A percentile compares a stretch with the other conserved stretches of the same genome.
Evolutionary conservation across 2,797 vertebrate genomes (phyloP).

Genomic region (Periophthalmus magnuspinnatus): DNA sequence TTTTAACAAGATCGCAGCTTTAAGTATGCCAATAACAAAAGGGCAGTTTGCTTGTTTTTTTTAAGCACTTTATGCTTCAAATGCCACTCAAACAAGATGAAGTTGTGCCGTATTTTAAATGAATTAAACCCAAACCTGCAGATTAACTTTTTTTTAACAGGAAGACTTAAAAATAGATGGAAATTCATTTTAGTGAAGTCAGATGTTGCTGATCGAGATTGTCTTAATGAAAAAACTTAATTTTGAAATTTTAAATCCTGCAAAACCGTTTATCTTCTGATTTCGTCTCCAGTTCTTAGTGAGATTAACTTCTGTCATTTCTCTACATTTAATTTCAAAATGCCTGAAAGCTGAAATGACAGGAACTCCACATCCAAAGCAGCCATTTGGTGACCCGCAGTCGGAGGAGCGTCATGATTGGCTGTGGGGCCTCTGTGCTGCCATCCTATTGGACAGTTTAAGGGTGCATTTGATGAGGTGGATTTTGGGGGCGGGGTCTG

Average conservation of each 20-base stretch:
- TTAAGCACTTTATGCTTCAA: background rate
- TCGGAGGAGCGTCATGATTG: constrained; percentile 6
- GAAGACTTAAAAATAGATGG: background rate
- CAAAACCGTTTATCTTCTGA: constrained; percentile 1
- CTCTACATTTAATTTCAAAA: background rate
- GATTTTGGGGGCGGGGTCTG: constrained; percentile 18
- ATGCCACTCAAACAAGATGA: background rate
- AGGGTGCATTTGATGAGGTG: background rate
- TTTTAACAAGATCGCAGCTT: constrained; percentile 12
- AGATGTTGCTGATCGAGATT: background rate
- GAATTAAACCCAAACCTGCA: background rate
- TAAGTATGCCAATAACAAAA: constrained; percentile 15
- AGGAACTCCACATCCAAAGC: constrained; percentile 1
- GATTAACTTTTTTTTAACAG: background rate
- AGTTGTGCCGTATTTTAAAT: background rate
- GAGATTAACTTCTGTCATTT: background rate
- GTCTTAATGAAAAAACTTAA: background rate
- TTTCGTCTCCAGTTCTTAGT: background rate
- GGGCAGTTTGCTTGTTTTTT: background rate
- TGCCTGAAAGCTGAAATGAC: constrained; percentile 22
- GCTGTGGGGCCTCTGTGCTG: constrained; percentile 42
- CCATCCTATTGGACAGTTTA: constrained; percentile 54
- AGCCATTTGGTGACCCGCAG: constrained; percentile 35
- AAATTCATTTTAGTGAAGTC: background rate
- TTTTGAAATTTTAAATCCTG: background rate